Conservation (phyloP, 2,113 vertebrate species). For the Spermophilus dauricus region DNA sequence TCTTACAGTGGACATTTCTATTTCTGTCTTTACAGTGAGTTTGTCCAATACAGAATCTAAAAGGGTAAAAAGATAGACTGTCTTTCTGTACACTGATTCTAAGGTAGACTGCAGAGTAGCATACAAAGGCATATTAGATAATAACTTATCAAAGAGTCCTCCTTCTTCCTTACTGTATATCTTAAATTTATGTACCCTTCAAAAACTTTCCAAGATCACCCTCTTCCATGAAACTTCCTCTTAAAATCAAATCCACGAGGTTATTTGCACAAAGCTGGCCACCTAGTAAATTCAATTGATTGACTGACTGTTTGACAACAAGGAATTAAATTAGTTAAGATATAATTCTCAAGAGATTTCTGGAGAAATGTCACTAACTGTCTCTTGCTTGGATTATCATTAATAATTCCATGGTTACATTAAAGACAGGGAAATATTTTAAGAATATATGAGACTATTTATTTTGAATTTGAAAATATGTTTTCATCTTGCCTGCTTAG, state of each 20-base stretch:
- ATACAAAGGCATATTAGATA: not conserved
- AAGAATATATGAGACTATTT: not conserved
- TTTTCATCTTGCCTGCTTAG: not conserved
- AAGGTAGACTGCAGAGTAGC: not conserved
- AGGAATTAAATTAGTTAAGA: conserved; percentile 41
- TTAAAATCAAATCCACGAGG: conserved; percentile 14
- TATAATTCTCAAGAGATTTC: conserved; percentile 24
- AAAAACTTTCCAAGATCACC: not conserved
- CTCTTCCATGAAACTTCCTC: not conserved
- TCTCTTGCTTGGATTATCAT: conserved; percentile 11
- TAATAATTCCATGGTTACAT: not conserved
- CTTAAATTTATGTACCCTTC: not conserved
- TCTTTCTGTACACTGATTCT: not conserved
- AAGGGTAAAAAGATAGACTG: not conserved
- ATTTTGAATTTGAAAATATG: conserved; percentile 47
- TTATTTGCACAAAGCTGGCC: not conserved
- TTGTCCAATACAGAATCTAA: not conserved
- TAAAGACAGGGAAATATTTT: not conserved
- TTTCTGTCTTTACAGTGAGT: not conserved
- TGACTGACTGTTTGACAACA: not conserved
- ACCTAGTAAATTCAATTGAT: not conserved
- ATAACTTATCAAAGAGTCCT: not conserved
- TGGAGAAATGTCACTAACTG: not conserved
- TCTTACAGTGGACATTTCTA: not conserved
- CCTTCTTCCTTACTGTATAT: not conserved